Evolutionary conservation across 2,888 invertebrate species (phyloP).

Genomic region (Leptodirus hochenwartii): DNA sequence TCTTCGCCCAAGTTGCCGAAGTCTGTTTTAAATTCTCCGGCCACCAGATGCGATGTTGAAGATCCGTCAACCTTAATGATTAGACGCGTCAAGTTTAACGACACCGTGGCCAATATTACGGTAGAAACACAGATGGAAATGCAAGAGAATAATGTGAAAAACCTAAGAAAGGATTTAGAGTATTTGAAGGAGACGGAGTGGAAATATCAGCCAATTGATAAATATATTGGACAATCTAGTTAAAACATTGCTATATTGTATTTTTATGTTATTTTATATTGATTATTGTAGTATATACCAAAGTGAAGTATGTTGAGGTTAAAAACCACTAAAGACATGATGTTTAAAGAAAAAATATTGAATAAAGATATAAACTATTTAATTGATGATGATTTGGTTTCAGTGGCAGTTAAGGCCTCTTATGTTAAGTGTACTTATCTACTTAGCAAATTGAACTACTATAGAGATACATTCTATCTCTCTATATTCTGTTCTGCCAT

Average conservation of each 20-base stretch:
- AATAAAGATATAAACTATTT: too few species aligned
- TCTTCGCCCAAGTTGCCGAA: constrained; percentile 18
- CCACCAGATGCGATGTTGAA: constrained; percentile 17
- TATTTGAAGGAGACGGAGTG: constrained; percentile 64
- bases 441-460: too few species aligned
- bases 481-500: too few species aligned
- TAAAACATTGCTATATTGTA: constrained; percentile 57
- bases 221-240: constrained; percentile 36
- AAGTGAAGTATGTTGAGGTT: too few species aligned
- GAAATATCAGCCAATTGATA: constrained; percentile 57
- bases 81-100: constrained; percentile 19
- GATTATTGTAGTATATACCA: too few species aligned
- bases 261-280: not conserved
- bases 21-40: constrained; percentile 18
- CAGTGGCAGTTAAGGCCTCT: too few species aligned
- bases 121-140: constrained; percentile 32
- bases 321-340: too few species aligned
- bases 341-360: too few species aligned
- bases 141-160: constrained; percentile 51
- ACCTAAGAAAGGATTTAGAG: constrained; percentile 54
- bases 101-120: constrained; percentile 20
- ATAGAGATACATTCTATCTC: too few species aligned
- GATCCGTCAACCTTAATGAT: constrained; percentile 14
- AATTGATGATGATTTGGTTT: too few species aligned
- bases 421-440: too few species aligned